Conservation (phyloP, 2,797 vertebrate species). For the Centropyge bicolor region DNA sequence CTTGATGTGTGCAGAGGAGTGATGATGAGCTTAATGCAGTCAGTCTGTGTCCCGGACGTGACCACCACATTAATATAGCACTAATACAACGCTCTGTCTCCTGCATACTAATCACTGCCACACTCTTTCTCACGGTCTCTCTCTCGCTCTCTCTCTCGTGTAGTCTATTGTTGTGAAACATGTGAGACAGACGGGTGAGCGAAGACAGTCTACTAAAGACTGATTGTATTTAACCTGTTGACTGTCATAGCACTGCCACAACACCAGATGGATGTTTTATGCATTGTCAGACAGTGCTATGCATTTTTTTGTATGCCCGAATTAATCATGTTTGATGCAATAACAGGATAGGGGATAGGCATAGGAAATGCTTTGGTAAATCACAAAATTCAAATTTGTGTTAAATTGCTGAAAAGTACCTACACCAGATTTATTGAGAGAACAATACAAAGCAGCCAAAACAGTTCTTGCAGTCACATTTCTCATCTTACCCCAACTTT, state of each 20-base stretch:
- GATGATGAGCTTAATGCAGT: conserved; percentile 82
- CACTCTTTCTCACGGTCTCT: conserved; percentile 39
- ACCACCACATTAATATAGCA: conserved; percentile 81
- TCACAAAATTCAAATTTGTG: background rate
- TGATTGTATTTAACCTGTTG: conserved; percentile 46
- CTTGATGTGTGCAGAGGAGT: conserved; percentile 79
- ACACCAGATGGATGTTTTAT: background rate
- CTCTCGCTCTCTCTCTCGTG: conserved; percentile 22
- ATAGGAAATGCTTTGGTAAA: background rate
- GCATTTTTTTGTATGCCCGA: background rate
- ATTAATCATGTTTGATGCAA: conserved; percentile 1
- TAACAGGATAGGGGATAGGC: background rate
- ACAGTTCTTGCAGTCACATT: conserved; percentile 8
- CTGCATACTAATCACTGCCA: conserved; percentile 78
- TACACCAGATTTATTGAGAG: background rate
- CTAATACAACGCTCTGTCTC: conserved; percentile 76
- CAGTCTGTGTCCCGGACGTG: conserved; percentile 81
- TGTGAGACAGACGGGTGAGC: conserved; percentile 35
- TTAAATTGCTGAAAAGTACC: background rate
- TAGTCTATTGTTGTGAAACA: conserved; percentile 49
- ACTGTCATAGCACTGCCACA: conserved; percentile 1
- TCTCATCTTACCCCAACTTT: background rate
- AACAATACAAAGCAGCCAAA: conserved; percentile 6
- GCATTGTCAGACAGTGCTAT: background rate
- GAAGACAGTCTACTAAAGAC: conserved; percentile 31